Evolutionary conservation across 2,888 invertebrate species (phyloP), one percentile per base, ranked within the genome.

Genomic region (Cephus pygmeus): DNA sequence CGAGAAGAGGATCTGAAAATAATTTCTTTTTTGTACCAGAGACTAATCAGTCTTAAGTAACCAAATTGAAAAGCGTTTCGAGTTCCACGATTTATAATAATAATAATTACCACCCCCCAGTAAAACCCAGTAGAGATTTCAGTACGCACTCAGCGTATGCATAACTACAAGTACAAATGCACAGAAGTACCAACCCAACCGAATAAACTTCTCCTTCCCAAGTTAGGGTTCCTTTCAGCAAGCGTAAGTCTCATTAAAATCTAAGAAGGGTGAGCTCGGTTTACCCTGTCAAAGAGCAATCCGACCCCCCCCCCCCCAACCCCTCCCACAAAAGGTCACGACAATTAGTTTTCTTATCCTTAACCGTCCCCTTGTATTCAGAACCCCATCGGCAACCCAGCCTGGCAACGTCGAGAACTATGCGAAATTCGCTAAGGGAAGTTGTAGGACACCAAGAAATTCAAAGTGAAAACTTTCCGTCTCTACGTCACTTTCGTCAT

Each of bases 301-400:
- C 71, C 71, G 6, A 6, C 71, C 71, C 30, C 71, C 12, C 56
- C 56, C 34, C 56, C 68, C 15, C 69, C 12, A 1, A 0, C 15
- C 36, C 11, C 34, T 6, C 34, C 73, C 36, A 74, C 36, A 76
- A 77, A 73, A 77, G 76, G 75, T 74, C 71, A 69, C 80, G 81
- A 84, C 85, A 84, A 86, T 86, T 86, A 86, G 80, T 84, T 84
- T 83, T 81, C 83, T 85, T 83, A 83, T 81, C 83, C 83, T 83
- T 82, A 71, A 34, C 6, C 30, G 11, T 34, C 71, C 71, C 31
- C 15, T 33, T 9, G 6, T 30, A 71, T 71, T 71, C 34, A 3
- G 9, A 34, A 71, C 12, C 31, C 71, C 34, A 31, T 71, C 23
- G 30, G 12, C 71, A 71, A 56, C 15, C 56, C 23, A 23, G 2